phyloP scores from a whole-genome alignment of 2,888 invertebrate genomes.

The Caenorhabditis zanzibari region DNA sequence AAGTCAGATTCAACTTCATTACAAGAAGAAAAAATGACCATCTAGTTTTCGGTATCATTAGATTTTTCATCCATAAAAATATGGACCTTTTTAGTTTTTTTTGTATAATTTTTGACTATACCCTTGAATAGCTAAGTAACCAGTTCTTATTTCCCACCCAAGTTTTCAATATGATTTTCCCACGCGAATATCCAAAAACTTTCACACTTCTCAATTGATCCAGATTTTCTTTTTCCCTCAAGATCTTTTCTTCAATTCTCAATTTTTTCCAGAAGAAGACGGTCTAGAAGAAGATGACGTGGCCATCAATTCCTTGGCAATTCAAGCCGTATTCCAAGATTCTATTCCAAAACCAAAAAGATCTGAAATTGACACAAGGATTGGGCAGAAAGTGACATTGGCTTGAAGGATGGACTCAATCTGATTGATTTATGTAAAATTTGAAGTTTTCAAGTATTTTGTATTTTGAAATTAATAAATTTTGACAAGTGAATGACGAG shows the following conservation, averaged over 20 bases:
- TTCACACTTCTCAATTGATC: too few species aligned
- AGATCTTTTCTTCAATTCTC: background rate
- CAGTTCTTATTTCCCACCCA: too few species aligned
- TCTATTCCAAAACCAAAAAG: slow-evolving; percentile 55
- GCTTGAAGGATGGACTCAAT: slow-evolving; percentile 27
- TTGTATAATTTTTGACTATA: too few species aligned
- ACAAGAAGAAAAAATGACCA: too few species aligned
- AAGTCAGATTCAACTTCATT: too few species aligned
- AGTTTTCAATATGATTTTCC: too few species aligned
- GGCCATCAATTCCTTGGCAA: slow-evolving; percentile 21
- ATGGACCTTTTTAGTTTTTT: too few species aligned
- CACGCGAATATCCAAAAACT: too few species aligned
- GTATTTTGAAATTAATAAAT: background rate
- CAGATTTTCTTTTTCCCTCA: background rate
- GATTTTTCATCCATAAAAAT: too few species aligned
- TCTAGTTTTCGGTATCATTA: too few species aligned
- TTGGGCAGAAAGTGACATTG: slow-evolving; percentile 66
- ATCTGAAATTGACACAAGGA: slow-evolving; percentile 35
- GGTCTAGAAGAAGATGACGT: slow-evolving; percentile 62
- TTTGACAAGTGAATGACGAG: background rate
- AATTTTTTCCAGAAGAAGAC: slow-evolving; percentile 41
- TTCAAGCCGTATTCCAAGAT: slow-evolving; percentile 55
- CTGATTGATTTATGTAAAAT: slow-evolving; percentile 52
- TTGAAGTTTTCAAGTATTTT: background rate
- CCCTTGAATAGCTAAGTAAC: too few species aligned